Evolutionary conservation across 2,797 vertebrate species (phyloP), one percentile per base, ranked within the genome.

Genomic region (Leptatherina wallacei): DNA sequence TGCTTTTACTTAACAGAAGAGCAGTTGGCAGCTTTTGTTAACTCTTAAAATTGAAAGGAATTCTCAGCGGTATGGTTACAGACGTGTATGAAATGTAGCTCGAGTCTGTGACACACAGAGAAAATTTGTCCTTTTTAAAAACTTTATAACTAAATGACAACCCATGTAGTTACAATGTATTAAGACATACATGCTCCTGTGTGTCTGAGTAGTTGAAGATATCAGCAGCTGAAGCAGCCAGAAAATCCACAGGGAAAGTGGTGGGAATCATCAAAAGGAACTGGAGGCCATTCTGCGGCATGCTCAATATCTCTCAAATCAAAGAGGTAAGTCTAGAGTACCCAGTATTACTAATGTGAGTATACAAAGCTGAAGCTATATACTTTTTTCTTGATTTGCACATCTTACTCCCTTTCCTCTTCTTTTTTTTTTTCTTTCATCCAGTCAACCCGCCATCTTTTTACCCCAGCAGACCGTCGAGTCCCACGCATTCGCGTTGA

Each of bases 231-330:
- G 94, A 94, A 22, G 92, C 88, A 13, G 89, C 93, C 89, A 86
- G 91, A 80, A 97, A 95, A 78, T 95, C 97, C 56, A 97, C 97
- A 0, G 97, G 97, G 42, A 96, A 86, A 90, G 91, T 99, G 0
- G 96, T 99, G 73, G 98, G 97, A 58, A 95, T 99, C 85, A 99
- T 99, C 85, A 99, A 98, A 90, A 94, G 98, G 73, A 98, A 95
- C 90, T 99, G 98, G 98, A 95, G 98, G 75, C 97, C 97, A 0
- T 98, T 96, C 78, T 99, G 98, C 80, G 98, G 98, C 69, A 99
- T 99, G 98, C 94, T 99, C 75, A 95, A 93, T 73, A 91, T 93
- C 63, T 97, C 97, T 13, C 95, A 94, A 59, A 97, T 99, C 84
- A 99, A 99, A 85, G 92, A 92, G 82, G 92, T 92, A 55, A 27